A percentile compares a stretch with the other conserved stretches of the same genome.
Conservation (phyloP, 92 coral and sea anemone genomes). For the Phymanthus crucifer region DNA sequence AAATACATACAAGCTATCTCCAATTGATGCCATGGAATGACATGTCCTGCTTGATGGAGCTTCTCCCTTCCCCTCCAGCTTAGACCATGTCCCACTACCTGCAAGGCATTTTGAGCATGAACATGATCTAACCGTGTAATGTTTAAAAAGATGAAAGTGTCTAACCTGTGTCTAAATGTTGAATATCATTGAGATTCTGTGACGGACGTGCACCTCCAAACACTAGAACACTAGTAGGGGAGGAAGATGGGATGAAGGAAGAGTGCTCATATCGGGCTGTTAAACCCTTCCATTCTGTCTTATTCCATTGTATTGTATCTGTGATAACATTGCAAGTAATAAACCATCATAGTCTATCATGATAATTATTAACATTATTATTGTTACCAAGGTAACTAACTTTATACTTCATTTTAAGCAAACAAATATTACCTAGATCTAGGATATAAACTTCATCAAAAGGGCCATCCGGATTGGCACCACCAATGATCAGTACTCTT, state of each 20-base stretch:
- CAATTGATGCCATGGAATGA: conserved; percentile 83
- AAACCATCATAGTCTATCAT: not conserved
- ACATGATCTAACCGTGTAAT: not conserved
- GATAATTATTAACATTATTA: not conserved
- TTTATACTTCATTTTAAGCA: not conserved
- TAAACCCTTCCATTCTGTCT: conserved; percentile 78
- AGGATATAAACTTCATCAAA: conserved; percentile 77
- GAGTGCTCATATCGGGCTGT: conserved; percentile 91
- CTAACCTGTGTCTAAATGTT: conserved; percentile 75
- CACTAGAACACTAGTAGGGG: conserved; percentile 58
- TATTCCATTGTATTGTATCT: conserved; percentile 75
- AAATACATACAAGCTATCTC: conserved; percentile 75
- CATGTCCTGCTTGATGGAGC: conserved; percentile 87
- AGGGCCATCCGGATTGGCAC: conserved; percentile 96
- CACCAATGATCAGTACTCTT: conserved; percentile 78
- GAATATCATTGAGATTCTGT: conserved; percentile 85
- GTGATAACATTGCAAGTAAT: not conserved
- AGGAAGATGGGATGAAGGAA: conserved; percentile 69
- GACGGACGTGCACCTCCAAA: conserved; percentile 95
- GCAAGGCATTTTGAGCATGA: not conserved
- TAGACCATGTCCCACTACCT: conserved; percentile 58
- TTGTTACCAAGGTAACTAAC: not conserved
- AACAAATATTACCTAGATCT: conserved; percentile 66
- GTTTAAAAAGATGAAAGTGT: not conserved
- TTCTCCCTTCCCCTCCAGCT: conserved; percentile 55